Evolutionary conservation across 2,797 vertebrate genomes (phyloP).

Genomic region (Helicolenus hilgendorfi): DNA sequence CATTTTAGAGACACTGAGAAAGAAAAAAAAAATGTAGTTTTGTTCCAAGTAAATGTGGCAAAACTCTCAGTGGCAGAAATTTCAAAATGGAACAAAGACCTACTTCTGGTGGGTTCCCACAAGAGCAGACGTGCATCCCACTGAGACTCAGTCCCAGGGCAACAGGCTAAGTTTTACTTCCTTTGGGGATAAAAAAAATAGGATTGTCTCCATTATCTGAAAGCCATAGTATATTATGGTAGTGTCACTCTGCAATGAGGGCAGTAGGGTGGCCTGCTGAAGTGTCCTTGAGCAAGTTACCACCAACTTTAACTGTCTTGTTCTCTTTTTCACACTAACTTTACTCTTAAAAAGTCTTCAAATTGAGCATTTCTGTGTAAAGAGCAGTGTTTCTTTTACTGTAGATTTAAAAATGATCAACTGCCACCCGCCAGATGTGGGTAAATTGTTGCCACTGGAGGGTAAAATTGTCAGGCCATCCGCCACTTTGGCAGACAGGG

Average conservation of each 20-base stretch:
- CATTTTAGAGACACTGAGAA: background rate
- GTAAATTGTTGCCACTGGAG: background rate
- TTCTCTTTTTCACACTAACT: background rate
- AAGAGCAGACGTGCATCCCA: slow-evolving; percentile 35
- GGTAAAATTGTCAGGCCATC: too few species aligned
- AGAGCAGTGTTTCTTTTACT: background rate
- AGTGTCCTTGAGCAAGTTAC: background rate
- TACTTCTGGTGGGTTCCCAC: slow-evolving; percentile 51
- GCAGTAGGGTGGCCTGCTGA: background rate
- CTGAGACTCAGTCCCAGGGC: slow-evolving; percentile 53
- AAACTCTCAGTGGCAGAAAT: slow-evolving; percentile 14
- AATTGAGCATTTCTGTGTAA: background rate
- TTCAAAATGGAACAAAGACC: slow-evolving; percentile 60
- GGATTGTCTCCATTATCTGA: slow-evolving; percentile 22
- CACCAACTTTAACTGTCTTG: background rate
- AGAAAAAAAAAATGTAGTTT: background rate
- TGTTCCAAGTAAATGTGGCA: slow-evolving; percentile 30
- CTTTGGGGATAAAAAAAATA: slow-evolving; percentile 28
- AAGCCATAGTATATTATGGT: slow-evolving; percentile 1
- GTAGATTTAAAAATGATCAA: background rate
- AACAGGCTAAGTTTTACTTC: slow-evolving; percentile 29
- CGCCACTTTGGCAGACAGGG: too few species aligned
- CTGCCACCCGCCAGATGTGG: too few species aligned
- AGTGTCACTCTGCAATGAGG: slow-evolving; percentile 29
- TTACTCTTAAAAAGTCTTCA: background rate